These are phyloP conservation scores for Lathronympha strigana DNA, from an alignment of 2,888 invertebrate genomes.

Conservation along the genomic window DNA sequence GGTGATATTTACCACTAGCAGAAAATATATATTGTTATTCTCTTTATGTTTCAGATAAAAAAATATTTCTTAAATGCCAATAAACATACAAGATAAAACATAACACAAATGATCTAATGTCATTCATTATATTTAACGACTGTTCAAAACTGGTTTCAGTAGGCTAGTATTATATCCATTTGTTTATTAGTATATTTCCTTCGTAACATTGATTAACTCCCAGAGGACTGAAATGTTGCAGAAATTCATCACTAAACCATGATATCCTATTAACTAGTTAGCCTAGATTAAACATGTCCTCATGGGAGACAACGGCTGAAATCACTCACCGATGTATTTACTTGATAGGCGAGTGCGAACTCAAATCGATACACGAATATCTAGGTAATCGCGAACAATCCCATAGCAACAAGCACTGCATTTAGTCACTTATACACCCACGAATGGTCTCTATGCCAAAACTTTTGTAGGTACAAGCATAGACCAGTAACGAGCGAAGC, in stretches of 20 bases:
- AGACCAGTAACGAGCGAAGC: background rate
- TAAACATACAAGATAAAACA: too few species aligned
- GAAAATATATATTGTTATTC: too few species aligned
- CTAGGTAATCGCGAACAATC: slow-evolving; percentile 9
- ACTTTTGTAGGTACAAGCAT: background rate
- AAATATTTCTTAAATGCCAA: too few species aligned
- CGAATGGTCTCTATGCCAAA: slow-evolving; percentile 6
- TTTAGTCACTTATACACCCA: slow-evolving; percentile 23
- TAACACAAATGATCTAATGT: too few species aligned
- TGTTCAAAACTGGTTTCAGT: too few species aligned
- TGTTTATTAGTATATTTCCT: too few species aligned
- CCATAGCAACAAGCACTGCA: slow-evolving; percentile 21
- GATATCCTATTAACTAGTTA: background rate
- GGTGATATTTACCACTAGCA: too few species aligned
- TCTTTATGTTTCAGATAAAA: too few species aligned
- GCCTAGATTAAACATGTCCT: background rate
- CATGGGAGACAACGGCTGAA: background rate
- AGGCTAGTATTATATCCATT: too few species aligned
- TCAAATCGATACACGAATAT: slow-evolving; percentile 8
- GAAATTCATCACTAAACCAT: background rate
- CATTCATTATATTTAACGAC: too few species aligned
- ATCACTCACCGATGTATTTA: slow-evolving; percentile 25
- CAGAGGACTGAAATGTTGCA: background rate
- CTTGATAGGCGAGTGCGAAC: slow-evolving; percentile 21
- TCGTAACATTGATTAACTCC: too few species aligned